Percentiles rank a stretch among this genome's conserved stretches.
Evolutionary conservation across 2,113 vertebrate genomes (phyloP).

Genomic region (Cromileptes altivelis): DNA sequence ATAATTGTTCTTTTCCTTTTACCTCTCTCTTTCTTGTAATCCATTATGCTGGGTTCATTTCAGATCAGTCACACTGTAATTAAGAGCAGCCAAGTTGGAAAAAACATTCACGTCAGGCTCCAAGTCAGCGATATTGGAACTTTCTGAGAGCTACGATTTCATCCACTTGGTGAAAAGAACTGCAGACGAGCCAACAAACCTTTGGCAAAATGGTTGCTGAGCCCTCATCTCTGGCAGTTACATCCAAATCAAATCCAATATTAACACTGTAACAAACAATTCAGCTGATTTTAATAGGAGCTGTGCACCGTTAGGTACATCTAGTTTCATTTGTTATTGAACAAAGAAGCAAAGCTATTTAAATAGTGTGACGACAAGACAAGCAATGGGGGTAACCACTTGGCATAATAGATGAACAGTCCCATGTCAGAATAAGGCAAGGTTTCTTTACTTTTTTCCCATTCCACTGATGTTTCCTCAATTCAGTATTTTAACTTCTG

Average conservation of each 20-base stretch:
- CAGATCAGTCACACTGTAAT: conserved; percentile 1
- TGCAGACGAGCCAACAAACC: too few relatives aligned
- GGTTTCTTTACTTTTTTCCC: neutral
- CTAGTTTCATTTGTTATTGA: neutral
- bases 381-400: neutral
- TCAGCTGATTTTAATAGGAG: too few relatives aligned
- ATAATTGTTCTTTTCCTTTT: conserved; percentile 15
- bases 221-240: neutral
- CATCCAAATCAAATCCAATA: neutral
- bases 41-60: neutral
- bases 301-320: neutral
- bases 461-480: neutral
- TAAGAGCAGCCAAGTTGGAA: neutral
- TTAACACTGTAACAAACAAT: neutral
- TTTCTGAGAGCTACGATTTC: neutral
- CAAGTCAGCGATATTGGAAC: neutral
- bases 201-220: neutral
- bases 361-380: neutral
- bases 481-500: neutral
- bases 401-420: neutral
- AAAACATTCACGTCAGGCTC: neutral
- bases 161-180: conserved; percentile 2
- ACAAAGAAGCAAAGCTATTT: neutral
- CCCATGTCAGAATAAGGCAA: too few relatives aligned
- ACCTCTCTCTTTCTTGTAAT: neutral